Percentiles rank a stretch among this genome's conserved stretches.
These are phyloP conservation scores for Stichodactyla mertensii DNA, from an alignment of 64 coral and sea anemone species.

Conservation along the genomic window DNA sequence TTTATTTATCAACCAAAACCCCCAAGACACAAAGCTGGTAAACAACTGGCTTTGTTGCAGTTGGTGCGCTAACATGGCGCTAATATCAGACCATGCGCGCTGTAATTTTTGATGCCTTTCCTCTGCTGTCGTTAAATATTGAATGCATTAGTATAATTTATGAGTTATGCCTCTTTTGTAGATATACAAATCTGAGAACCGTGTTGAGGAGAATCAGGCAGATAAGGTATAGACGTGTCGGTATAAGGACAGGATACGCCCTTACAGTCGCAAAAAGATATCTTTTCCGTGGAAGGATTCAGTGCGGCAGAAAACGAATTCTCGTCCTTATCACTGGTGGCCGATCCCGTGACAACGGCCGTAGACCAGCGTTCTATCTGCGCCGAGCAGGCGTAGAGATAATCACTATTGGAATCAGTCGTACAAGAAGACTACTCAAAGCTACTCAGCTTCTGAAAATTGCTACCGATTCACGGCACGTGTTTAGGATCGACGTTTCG, in stretches of 20 bases:
- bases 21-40: too few relatives aligned
- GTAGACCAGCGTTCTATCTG: conserved; percentile 42
- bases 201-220: not conserved
- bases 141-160: not conserved
- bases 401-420: conserved; percentile 31
- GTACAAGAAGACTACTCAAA: conserved; percentile 21
- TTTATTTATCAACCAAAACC: too few relatives aligned
- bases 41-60: too few relatives aligned
- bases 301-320: conserved; percentile 56
- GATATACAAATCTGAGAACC: not conserved
- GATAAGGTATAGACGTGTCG: conserved; percentile 9
- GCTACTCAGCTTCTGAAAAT: conserved; percentile 46
- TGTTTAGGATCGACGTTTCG: conserved; percentile 31
- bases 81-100: too few relatives aligned
- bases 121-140: not conserved
- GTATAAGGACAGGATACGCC: conserved; percentile 26
- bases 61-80: too few relatives aligned
- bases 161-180: not conserved
- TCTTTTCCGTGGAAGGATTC: conserved; percentile 41
- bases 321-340: conserved; percentile 63
- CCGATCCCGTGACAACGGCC: conserved; percentile 42
- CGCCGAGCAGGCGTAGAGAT: conserved; percentile 63
- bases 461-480: conserved; percentile 48
- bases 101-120: not conserved
- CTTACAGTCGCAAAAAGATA: conserved; percentile 23